These are phyloP conservation scores for Polymixis lichenea DNA, from an alignment of 2,888 invertebrate genomes.

Conservation along the genomic window DNA sequence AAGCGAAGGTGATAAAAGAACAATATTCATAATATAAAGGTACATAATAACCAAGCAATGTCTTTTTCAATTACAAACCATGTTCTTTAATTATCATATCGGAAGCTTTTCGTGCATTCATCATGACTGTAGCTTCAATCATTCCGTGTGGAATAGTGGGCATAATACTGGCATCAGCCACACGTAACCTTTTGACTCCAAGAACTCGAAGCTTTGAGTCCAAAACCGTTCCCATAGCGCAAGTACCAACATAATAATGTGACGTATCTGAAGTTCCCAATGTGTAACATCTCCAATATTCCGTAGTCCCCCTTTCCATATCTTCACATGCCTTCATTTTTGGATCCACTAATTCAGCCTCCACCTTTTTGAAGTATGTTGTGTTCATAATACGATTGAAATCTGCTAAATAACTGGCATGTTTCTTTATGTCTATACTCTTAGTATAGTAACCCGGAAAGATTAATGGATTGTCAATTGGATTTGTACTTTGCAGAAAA, in stretches of 20 bases:
- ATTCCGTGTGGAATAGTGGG: constrained; percentile 42
- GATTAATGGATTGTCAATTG: constrained; percentile 48
- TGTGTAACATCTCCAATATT: constrained; percentile 56
- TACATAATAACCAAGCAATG: background rate
- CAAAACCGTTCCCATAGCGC: constrained; percentile 58
- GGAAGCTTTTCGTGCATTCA: constrained; percentile 53
- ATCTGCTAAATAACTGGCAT: constrained; percentile 49
- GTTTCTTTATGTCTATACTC: constrained; percentile 48
- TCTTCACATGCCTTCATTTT: constrained; percentile 30
- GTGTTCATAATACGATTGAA: constrained; percentile 48
- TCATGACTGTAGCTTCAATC: constrained; percentile 38
- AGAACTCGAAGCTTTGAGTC: constrained; percentile 55
- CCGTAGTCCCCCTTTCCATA: constrained; percentile 22
- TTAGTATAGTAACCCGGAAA: constrained; percentile 43
- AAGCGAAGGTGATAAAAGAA: background rate
- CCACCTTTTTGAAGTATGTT: constrained; percentile 36
- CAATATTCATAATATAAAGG: background rate
- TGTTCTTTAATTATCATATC: constrained; percentile 54
- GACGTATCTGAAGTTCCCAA: constrained; percentile 40
- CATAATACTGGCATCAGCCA: constrained; percentile 63
- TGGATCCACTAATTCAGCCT: constrained; percentile 47
- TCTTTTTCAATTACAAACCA: background rate
- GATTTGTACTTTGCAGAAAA: constrained; percentile 61
- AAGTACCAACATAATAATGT: constrained; percentile 56
- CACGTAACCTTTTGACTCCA: constrained; percentile 52